Percentiles rank a stretch among this genome's conserved stretches.
Evolutionary conservation across 2,113 vertebrate genomes (phyloP).

Genomic region (Engystomops pustulosus): DNA sequence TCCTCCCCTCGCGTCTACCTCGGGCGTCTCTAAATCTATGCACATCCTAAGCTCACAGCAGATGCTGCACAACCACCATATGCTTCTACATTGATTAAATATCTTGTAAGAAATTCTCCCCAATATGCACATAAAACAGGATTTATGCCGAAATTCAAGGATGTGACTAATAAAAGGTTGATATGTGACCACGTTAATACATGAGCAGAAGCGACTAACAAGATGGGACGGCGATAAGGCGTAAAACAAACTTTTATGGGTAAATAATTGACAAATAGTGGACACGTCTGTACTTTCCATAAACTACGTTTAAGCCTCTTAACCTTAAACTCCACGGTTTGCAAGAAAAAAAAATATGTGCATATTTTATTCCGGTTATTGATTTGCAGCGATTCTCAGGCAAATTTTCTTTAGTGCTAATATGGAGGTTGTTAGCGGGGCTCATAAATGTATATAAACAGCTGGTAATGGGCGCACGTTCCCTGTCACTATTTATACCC

Average conservation of each 20-base stretch:
- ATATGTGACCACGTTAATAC: constrained; percentile 16
- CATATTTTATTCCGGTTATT: neutral
- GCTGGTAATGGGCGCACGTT: neutral
- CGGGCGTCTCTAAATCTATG: constrained; percentile 22
- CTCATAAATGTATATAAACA: neutral
- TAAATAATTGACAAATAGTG: neutral
- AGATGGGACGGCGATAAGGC: neutral
- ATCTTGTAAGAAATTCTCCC: constrained; percentile 37
- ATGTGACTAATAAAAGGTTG: constrained; percentile 32
- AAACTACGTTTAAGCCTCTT: neutral
- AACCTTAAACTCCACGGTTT: neutral
- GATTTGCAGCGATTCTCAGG: neutral
- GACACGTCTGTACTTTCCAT: neutral
- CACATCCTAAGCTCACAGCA: constrained; percentile 4
- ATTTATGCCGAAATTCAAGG: constrained; percentile 22
- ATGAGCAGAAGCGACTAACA: neutral
- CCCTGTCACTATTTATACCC: no score
- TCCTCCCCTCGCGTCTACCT: neutral
- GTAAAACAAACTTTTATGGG: neutral
- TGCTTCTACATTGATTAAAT: constrained; percentile 48
- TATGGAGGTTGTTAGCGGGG: neutral
- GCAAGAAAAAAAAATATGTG: neutral
- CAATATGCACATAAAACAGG: constrained; percentile 27
- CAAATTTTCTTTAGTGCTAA: neutral
- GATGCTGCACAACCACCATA: constrained; percentile 42